These are phyloP conservation scores for Petroica traversi DNA, from an alignment of 2,113 vertebrate species.

Conservation along the genomic window DNA sequence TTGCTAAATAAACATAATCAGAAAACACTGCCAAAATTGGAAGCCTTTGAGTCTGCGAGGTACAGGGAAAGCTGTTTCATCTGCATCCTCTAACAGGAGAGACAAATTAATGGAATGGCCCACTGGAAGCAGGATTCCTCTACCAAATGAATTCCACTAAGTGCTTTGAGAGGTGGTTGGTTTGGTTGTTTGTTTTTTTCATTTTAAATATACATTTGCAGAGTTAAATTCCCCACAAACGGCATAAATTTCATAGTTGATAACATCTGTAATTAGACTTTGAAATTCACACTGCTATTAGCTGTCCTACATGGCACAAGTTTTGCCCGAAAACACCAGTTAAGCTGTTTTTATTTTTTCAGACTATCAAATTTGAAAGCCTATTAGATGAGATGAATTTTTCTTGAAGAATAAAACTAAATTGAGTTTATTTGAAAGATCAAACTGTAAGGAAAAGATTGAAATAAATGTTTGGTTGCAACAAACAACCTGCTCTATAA, in stretches of 20 bases:
- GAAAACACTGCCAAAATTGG: not conserved
- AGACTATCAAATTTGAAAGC: not conserved
- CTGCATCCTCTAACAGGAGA: not conserved
- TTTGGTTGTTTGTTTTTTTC: not conserved
- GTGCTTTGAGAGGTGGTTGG: not conserved
- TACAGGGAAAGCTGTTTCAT: not conserved
- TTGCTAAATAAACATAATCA: not conserved
- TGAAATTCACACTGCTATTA: not conserved
- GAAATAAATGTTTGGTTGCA: conserved; percentile 14
- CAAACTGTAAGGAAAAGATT: not conserved
- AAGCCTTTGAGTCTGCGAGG: not conserved
- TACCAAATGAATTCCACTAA: not conserved
- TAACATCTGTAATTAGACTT: conserved; percentile 21
- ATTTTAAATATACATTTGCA: not conserved
- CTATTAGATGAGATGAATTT: not conserved
- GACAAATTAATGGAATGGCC: not conserved
- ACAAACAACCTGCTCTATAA: not conserved
- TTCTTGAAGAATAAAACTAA: not conserved
- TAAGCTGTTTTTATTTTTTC: not conserved
- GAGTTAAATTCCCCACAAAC: not conserved
- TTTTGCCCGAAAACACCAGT: not conserved
- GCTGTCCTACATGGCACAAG: not conserved
- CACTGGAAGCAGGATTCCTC: not conserved
- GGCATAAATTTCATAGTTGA: not conserved
- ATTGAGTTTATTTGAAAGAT: conserved; percentile 1